A percentile compares a stretch with the other conserved stretches of the same genome.
Conservation (phyloP, 2,888 invertebrate species). For the Sycophila texana region DNA sequence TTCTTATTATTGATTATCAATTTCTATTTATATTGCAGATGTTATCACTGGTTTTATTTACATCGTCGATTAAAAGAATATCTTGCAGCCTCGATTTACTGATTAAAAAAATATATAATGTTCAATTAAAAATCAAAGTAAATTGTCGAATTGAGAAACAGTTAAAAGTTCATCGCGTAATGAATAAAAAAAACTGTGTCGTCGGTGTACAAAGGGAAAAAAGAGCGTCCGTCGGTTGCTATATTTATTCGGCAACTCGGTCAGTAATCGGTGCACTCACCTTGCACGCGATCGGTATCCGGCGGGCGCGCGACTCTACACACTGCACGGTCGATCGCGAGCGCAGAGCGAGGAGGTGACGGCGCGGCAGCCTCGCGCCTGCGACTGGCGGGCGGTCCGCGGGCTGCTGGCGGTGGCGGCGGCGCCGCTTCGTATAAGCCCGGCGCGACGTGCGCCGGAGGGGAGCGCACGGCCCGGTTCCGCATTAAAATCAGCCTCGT, state of each 20-base stretch:
- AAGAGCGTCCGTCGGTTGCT: neutral
- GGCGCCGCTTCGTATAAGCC: neutral
- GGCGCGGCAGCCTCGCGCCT: constrained; percentile 70
- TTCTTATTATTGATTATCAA: too few species aligned
- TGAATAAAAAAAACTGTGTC: neutral
- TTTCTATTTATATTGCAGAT: too few species aligned
- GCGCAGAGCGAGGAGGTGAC: constrained; percentile 52
- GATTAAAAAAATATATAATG: too few species aligned
- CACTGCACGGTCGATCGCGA: neutral
- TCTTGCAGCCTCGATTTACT: too few species aligned
- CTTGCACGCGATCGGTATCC: constrained; percentile 7
- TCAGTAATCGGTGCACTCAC: constrained; percentile 21
- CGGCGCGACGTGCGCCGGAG: neutral
- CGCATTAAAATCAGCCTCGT: constrained; percentile 55
- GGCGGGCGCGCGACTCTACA: neutral
- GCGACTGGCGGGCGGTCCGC: constrained; percentile 66
- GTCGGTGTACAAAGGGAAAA: neutral
- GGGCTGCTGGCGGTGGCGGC: constrained; percentile 4
- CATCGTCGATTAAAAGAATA: too few species aligned
- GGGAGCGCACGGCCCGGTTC: constrained; percentile 18
- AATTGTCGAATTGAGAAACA: too few species aligned
- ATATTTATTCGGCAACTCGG: constrained; percentile 7
- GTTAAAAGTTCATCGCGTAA: too few species aligned
- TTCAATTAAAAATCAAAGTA: too few species aligned
- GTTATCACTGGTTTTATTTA: too few species aligned